Percentiles rank a stretch among this genome's conserved stretches.
Evolutionary conservation across 2,888 invertebrate genomes (phyloP).

Genomic region (Nasonia oneida): DNA sequence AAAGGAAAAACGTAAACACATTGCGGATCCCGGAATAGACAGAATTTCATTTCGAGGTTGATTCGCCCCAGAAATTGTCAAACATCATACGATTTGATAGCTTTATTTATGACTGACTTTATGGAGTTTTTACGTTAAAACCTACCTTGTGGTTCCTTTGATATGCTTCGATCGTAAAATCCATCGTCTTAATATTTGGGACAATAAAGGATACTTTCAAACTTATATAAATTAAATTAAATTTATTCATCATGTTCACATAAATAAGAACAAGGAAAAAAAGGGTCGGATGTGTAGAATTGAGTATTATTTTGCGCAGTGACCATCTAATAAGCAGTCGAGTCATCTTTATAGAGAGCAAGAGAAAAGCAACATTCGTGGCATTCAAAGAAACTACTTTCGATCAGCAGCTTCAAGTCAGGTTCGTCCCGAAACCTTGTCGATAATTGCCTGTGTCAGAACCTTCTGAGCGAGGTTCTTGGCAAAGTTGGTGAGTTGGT

Average conservation of each 20-base stretch:
- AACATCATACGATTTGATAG: background rate
- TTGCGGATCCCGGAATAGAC: background rate
- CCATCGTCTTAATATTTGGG: background rate
- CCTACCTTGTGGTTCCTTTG: background rate
- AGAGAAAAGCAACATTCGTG: background rate
- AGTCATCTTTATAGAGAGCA: background rate
- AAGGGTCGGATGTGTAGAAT: background rate
- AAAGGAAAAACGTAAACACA: background rate
- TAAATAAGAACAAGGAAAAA: background rate
- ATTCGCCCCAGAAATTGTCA: background rate
- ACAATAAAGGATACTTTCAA: background rate
- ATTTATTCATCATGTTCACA: background rate
- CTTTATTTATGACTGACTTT: background rate
- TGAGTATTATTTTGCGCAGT: background rate
- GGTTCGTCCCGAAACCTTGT: constrained; percentile 67
- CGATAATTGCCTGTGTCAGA: constrained; percentile 72
- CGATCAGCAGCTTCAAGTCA: background rate
- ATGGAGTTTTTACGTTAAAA: background rate
- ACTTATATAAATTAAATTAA: background rate
- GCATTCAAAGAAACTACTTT: background rate
- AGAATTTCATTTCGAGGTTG: background rate
- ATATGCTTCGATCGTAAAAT: background rate
- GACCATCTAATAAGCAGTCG: background rate
- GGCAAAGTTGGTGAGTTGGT: constrained; percentile 71
- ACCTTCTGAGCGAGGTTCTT: constrained; percentile 71